Evolutionary conservation across 2,797 vertebrate genomes (phyloP).

Genomic region (Ambastaia sidthimunki): DNA sequence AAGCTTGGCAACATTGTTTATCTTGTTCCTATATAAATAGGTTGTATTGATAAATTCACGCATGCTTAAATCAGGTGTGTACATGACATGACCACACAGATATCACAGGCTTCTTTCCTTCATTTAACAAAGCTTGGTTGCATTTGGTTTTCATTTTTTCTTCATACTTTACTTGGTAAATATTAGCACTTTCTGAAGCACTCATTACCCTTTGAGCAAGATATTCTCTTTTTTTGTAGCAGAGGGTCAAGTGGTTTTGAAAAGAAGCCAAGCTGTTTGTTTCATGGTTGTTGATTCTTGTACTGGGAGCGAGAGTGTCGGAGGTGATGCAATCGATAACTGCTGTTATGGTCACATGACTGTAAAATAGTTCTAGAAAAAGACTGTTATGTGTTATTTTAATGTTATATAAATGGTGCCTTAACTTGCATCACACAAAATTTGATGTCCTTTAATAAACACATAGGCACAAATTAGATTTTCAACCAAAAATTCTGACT

Average conservation of each 20-base stretch:
- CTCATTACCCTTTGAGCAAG: constrained; percentile 80
- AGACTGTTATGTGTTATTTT: too few species aligned
- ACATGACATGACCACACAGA: constrained; percentile 39
- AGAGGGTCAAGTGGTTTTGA: constrained; percentile 75
- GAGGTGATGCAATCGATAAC: constrained; percentile 69
- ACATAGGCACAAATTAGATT: too few species aligned
- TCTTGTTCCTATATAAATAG: constrained; percentile 33
- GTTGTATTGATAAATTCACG: constrained; percentile 28
- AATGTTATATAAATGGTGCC: too few species aligned
- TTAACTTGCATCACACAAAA: too few species aligned
- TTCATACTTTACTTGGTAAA: constrained; percentile 74
- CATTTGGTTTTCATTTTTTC: constrained; percentile 68
- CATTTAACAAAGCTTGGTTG: constrained; percentile 70
- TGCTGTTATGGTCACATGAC: constrained; percentile 65
- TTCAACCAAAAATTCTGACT: too few species aligned
- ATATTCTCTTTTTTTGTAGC: constrained; percentile 74
- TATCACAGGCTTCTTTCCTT: constrained; percentile 58
- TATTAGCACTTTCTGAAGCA: constrained; percentile 78
- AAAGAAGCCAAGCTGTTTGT: constrained; percentile 78
- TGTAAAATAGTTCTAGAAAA: too few species aligned
- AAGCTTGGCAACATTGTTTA: constrained; percentile 21
- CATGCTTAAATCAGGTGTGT: constrained; percentile 35
- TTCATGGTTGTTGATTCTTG: constrained; percentile 39
- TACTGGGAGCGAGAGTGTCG: constrained; percentile 47
- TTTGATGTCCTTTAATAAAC: too few species aligned